A percentile compares a stretch with the other conserved stretches of the same genome.
phyloP scores from a whole-genome alignment of 1,140 invertebrate genomes.

The Elymnias hypermnestra region DNA sequence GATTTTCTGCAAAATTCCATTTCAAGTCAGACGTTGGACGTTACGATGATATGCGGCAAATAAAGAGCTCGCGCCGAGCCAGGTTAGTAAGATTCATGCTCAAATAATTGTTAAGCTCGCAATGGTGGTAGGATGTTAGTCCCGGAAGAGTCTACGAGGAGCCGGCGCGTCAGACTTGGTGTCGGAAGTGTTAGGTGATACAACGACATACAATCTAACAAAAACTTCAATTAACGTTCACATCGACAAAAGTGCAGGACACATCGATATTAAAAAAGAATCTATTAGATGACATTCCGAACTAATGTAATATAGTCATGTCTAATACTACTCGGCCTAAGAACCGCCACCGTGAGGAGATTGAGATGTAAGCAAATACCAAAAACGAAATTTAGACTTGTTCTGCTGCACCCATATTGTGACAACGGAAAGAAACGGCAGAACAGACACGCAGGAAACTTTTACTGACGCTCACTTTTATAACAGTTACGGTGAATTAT shows the following conservation, averaged over 20 bases:
- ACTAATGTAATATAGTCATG: slow-evolving; percentile 50
- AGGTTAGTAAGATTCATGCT: slow-evolving; percentile 69
- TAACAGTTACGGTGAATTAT: too few species aligned
- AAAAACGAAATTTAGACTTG: slow-evolving; percentile 76
- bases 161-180: slow-evolving; percentile 45
- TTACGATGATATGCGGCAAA: slow-evolving; percentile 67
- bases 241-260: slow-evolving; percentile 71
- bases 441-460: slow-evolving; percentile 59
- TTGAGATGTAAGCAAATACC: slow-evolving; percentile 70
- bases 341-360: slow-evolving; percentile 68
- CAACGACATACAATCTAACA: slow-evolving; percentile 73
- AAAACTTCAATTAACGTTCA: slow-evolving; percentile 66
- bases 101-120: slow-evolving; percentile 71
- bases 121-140: slow-evolving; percentile 69
- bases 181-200: slow-evolving; percentile 66
- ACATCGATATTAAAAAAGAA: slow-evolving; percentile 66
- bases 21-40: slow-evolving; percentile 63
- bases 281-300: slow-evolving; percentile 72
- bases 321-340: slow-evolving; percentile 68
- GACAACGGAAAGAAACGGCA: slow-evolving; percentile 44
- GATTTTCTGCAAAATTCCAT: slow-evolving; percentile 77
- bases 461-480: slow-evolving; percentile 24
- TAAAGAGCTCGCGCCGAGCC: slow-evolving; percentile 66
- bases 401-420: slow-evolving; percentile 57
- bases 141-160: slow-evolving; percentile 61